Evolutionary conservation across 2,888 invertebrate species (phyloP), one percentile per base, ranked within the genome.

Genomic region (Tipula vernalis): DNA sequence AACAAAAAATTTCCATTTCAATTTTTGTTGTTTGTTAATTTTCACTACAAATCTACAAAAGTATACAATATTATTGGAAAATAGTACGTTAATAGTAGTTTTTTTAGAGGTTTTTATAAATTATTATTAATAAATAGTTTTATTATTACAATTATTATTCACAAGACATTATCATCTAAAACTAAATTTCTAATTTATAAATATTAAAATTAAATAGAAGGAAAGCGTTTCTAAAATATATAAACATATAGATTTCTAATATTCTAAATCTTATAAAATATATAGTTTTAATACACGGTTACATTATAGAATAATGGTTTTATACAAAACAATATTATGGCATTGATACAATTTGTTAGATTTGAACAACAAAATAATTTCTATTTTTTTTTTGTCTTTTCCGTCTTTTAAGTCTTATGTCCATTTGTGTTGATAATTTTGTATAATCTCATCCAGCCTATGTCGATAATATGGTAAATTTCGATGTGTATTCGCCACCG

Each of bases 321-420:
- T 71, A 28, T 10, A 71, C 10, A 71, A 10, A 71, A 28, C 71
- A 71, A 28, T 10, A 71, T 28, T 71, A 71, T 71, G 71, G 71
- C 71, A 71, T 18, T 51, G 15, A n/a, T 41, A 41, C 3, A 3
- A 44, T 44, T 51, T 18, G 71, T 71, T 71, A 71, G 28, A 8
- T 71, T 71, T 71, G 71, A 71, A 71, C 71, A 71, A 71, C 71
- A 71, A 71, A 71, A 71, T 71, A 71, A 71, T 71, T 71, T 71
- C 71, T 71, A 71, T 71, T 71, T 71, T 71, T 28, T 71, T 28
- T 57, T 0, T 28, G 57, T n/a, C n/a, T n/a, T n/a, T n/a, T n/a
- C n/a, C n/a, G 15, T 18, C 57, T 41, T 12, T 13, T 13, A 51
- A 51, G 51, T 13, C 71, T 13, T 28, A 71, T 28, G 71, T 71